Percentiles rank a stretch among this genome's conserved stretches.
These are phyloP conservation scores for Pristiophorus japonicus DNA, from an alignment of 2,113 vertebrate species.

Conservation along the genomic window DNA sequence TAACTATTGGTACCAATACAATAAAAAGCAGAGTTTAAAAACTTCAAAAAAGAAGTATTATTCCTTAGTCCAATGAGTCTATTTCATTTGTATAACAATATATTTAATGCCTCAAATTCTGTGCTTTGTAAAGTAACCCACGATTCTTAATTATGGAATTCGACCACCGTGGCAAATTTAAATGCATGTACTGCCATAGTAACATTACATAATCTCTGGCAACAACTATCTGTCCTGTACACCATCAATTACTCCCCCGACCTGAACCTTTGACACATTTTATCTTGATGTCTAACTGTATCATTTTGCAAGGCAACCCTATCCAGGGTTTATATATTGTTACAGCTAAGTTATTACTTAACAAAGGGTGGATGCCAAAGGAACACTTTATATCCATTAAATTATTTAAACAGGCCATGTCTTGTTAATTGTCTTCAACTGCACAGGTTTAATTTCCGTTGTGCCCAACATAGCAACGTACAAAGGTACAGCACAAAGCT, in stretches of 20 bases:
- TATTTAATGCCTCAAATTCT: neutral
- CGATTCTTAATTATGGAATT: neutral
- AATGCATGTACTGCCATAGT: neutral
- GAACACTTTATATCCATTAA: conserved; percentile 51
- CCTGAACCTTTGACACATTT: conserved; percentile 40
- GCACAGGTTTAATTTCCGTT: conserved; percentile 40
- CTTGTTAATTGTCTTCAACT: conserved; percentile 51
- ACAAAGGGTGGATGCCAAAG: conserved; percentile 44
- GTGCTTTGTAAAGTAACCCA: neutral
- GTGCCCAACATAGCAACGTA: conserved; percentile 21
- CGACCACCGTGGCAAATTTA: neutral
- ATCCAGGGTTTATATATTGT: conserved; percentile 49
- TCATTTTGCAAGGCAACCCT: conserved; percentile 44
- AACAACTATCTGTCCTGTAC: conserved; percentile 34
- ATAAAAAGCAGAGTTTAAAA: neutral
- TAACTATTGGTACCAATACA: neutral
- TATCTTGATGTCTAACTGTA: conserved; percentile 41
- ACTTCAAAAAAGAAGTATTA: neutral
- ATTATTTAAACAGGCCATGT: conserved; percentile 54
- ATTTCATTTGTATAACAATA: neutral
- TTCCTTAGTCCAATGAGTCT: neutral
- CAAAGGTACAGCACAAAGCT: conserved; percentile 15
- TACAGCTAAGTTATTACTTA: conserved; percentile 50
- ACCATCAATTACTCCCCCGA: too few relatives aligned
- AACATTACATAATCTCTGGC: neutral